Evolutionary conservation across 92 coral and sea anemone genomes (phyloP).

Genomic region (Palythoa caribaeorum): DNA sequence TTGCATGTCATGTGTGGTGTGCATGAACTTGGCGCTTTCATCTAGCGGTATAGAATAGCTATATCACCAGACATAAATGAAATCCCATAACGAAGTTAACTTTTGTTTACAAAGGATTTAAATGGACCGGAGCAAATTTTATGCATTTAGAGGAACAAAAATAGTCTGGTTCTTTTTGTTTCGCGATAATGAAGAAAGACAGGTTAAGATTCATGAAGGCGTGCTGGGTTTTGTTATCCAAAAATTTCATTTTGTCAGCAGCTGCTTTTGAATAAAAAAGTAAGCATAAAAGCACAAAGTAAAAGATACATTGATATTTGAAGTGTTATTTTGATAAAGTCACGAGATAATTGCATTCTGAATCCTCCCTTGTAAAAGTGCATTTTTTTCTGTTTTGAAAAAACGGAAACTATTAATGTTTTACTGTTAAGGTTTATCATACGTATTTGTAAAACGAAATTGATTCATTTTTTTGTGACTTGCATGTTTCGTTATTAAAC

Average conservation of each 20-base stretch:
- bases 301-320: neutral
- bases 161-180: neutral
- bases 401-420: neutral
- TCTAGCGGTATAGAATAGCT: neutral
- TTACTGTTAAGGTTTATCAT: neutral
- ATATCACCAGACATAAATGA: neutral
- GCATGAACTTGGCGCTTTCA: neutral
- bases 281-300: neutral
- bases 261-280: conserved; percentile 15
- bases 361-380: neutral
- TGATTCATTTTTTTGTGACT: neutral
- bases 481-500: too few species aligned
- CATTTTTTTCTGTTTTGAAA: neutral
- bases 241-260: neutral
- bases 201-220: neutral
- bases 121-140: neutral
- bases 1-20: neutral
- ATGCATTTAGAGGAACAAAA: neutral
- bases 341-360: conserved; percentile 5
- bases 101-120: conserved; percentile 8
- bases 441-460: neutral
- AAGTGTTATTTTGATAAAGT: neutral
- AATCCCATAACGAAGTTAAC: neutral
- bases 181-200: neutral
- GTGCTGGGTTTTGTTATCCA: conserved; percentile 7